A percentile compares a stretch with the other conserved stretches of the same genome.
Evolutionary conservation across 2,797 vertebrate species (phyloP).

Genomic region (Pangasius djambal): DNA sequence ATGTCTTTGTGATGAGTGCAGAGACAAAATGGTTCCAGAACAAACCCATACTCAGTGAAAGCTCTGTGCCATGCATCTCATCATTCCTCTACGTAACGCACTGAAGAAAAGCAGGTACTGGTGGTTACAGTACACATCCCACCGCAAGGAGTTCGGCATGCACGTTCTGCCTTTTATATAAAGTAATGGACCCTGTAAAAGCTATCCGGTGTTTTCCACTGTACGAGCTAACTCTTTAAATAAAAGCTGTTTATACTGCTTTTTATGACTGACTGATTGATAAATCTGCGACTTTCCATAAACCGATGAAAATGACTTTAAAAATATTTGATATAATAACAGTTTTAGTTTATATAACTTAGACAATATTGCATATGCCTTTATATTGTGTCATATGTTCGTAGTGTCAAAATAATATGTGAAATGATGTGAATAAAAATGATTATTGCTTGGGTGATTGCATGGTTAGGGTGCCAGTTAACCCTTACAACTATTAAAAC

Average conservation of each 20-base stretch:
- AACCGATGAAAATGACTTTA: neutral
- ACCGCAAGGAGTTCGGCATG: neutral
- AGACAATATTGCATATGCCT: neutral
- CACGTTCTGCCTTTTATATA: neutral
- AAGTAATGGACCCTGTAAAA: constrained; percentile 5
- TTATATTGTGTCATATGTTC: neutral
- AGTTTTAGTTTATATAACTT: neutral
- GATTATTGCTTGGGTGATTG: neutral
- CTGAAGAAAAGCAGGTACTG: neutral
- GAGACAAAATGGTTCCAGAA: constrained; percentile 5
- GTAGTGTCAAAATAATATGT: neutral
- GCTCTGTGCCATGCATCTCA: neutral
- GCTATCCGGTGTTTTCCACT: neutral
- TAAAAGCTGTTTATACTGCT: neutral
- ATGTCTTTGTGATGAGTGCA: constrained; percentile 6
- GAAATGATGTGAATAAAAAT: neutral
- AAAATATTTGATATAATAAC: neutral
- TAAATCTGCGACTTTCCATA: neutral
- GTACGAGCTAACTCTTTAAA: neutral
- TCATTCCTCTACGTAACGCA: neutral
- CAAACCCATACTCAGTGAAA: neutral
- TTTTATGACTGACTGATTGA: neutral
- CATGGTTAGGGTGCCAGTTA: neutral
- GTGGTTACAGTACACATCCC: neutral
- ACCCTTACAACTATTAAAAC: neutral